Base-by-base conservation (phyloP, 2,888 invertebrate genomes). In the Drosophila sordidula region DNA sequence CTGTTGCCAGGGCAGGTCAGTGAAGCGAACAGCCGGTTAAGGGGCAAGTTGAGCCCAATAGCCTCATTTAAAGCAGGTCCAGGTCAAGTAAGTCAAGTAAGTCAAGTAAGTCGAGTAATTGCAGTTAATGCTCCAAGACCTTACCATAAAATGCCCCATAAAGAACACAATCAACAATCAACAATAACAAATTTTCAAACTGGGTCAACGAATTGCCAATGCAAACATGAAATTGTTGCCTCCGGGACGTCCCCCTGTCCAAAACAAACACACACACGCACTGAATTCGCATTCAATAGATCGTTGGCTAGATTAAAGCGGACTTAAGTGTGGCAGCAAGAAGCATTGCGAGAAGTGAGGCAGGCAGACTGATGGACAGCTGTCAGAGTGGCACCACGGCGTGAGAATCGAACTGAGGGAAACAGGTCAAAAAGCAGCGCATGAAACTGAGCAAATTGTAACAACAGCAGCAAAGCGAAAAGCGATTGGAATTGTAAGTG, bases 191-290 rank as follows among this genome's bases (percentile, higher is more conserved):
- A 42, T 78, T 70, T 78, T 57, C 54, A 67, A 82, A 82, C 82
- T 87, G 69, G 88, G 88, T 80, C 86, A 85, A 81, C 68, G 76
- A 74, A 87, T 82, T 87, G 76, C 63, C 80, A 87, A 79, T 76
- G 67, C 87, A 80, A 80, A 80, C 83, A 85, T 73, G 56, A 62
- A 68, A 74, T 74, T 73, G 75, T 68, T 68, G 68, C 62, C 54
- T 38, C 26, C 52, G 44, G 34, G 34, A 41, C 18, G 16, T 22
- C 29, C 6, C 6, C 12, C 34, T 34, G 55, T 39, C 16, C 9
- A 39, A 29, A 59, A 32, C 32, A 32, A 39, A 8, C 18, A 45
- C 6, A 22, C 34, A 50, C 39, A 70, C 45, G 41, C 72, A 51
- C 55, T 22, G 67, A 11, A 46, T 46, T 29, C 9, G 29, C 8